A percentile compares a stretch with the other conserved stretches of the same genome.
These are phyloP conservation scores for Andrena minutula DNA, from an alignment of 2,888 invertebrate genomes.

Conservation along the genomic window DNA sequence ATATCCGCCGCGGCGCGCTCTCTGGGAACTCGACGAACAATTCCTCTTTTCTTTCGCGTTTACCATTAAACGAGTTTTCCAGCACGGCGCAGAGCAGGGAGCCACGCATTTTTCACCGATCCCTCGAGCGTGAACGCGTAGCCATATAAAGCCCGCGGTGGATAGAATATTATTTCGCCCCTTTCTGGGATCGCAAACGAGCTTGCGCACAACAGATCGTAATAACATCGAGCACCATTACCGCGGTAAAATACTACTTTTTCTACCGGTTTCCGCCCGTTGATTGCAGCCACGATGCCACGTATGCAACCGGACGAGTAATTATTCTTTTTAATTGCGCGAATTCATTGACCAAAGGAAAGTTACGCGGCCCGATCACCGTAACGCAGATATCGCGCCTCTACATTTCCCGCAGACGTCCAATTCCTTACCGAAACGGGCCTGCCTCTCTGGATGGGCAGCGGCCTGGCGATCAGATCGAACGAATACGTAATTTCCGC, in stretches of 20 bases:
- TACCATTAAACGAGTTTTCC: slow-evolving; percentile 59
- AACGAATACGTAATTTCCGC: not conserved
- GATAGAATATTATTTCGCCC: slow-evolving; percentile 63
- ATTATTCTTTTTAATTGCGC: slow-evolving; percentile 47
- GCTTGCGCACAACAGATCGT: slow-evolving; percentile 42
- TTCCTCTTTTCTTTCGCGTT: slow-evolving; percentile 20
- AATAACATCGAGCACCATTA: slow-evolving; percentile 53
- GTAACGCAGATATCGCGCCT: not conserved
- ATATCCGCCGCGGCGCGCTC: not conserved
- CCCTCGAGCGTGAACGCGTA: slow-evolving; percentile 64
- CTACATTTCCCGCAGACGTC: not conserved
- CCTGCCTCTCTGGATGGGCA: no score
- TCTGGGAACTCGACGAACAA: slow-evolving; percentile 42
- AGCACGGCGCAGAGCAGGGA: slow-evolving; percentile 24
- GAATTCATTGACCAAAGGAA: slow-evolving; percentile 46
- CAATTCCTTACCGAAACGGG: not conserved
- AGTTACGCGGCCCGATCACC: slow-evolving; percentile 13
- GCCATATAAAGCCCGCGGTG: slow-evolving; percentile 56
- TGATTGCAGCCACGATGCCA: slow-evolving; percentile 50
- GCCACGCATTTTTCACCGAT: slow-evolving; percentile 39
- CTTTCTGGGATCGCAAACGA: slow-evolving; percentile 54
- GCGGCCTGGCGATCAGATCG: no score
- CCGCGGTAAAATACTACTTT: slow-evolving; percentile 55
- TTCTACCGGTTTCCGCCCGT: slow-evolving; percentile 61
- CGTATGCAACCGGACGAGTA: slow-evolving; percentile 25